A percentile compares a stretch with the other conserved stretches of the same genome.
Conservation (phyloP, 2,113 vertebrate species). For the Danio rerio region GRCz12tu NC_133190.1:30237001-30237500, state of each 20-base stretch:
- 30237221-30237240: slow-evolving; percentile 26
- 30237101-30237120: slow-evolving; percentile 10
- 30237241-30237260: not conserved
- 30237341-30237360: slow-evolving; percentile 59
- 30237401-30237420: slow-evolving; percentile 67
- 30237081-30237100: not conserved
- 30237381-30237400: slow-evolving; percentile 55
- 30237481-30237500: slow-evolving; percentile 47
- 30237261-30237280: slow-evolving; percentile 31
- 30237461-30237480: slow-evolving; percentile 50
- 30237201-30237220: slow-evolving; percentile 39
- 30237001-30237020: no score
- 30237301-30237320: slow-evolving; percentile 54
- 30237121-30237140: not conserved
- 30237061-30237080: slow-evolving; percentile 9
- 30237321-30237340: slow-evolving; percentile 50
- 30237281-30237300: slow-evolving; percentile 51
- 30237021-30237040: not conserved
- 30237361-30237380: slow-evolving; percentile 62
- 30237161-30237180: slow-evolving; percentile 38
- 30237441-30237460: slow-evolving; percentile 60
- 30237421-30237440: slow-evolving; percentile 61
- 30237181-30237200: slow-evolving; percentile 40
- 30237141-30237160: not conserved
- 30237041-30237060: not conserved